Conservation (phyloP, 2,113 vertebrate species). For the Isurus oxyrinchus region DNA sequence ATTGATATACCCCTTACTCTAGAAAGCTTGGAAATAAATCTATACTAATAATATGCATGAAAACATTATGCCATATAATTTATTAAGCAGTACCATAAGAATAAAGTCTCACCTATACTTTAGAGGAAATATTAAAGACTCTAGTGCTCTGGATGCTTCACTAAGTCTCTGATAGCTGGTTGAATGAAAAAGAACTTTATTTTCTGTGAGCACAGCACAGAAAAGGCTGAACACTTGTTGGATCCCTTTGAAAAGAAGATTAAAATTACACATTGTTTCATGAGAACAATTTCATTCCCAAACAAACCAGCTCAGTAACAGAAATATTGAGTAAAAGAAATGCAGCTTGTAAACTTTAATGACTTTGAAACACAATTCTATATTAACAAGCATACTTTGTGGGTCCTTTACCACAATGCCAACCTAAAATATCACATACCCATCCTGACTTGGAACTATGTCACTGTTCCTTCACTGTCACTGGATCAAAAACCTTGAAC, state of each 20-base stretch:
- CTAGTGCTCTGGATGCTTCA: conserved; percentile 86
- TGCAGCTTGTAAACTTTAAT: not conserved
- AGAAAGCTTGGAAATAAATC: not conserved
- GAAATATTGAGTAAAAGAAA: not conserved
- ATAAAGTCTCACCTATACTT: conserved; percentile 81
- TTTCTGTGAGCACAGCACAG: conserved; percentile 93
- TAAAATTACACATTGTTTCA: conserved; percentile 42
- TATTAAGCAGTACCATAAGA: not conserved
- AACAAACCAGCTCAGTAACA: not conserved
- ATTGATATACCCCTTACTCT: not conserved
- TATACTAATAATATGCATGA: not conserved
- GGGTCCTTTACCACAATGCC: not conserved
- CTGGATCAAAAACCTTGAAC: not conserved
- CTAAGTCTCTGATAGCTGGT: conserved; percentile 92
- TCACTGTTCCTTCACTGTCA: not conserved
- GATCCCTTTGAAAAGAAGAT: conserved; percentile 70
- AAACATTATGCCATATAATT: not conserved
- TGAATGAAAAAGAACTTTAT: conserved; percentile 96
- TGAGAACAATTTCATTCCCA: not conserved
- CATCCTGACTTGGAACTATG: not conserved
- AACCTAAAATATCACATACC: not conserved
- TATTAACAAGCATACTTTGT: not conserved
- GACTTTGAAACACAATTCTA: not conserved
- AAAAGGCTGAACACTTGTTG: conserved; percentile 94
- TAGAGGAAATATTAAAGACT: conserved; percentile 94